These are phyloP conservation scores for Cavia porcellus DNA, from an alignment of 2,113 vertebrate genomes.

Conservation along the genomic window DNA sequence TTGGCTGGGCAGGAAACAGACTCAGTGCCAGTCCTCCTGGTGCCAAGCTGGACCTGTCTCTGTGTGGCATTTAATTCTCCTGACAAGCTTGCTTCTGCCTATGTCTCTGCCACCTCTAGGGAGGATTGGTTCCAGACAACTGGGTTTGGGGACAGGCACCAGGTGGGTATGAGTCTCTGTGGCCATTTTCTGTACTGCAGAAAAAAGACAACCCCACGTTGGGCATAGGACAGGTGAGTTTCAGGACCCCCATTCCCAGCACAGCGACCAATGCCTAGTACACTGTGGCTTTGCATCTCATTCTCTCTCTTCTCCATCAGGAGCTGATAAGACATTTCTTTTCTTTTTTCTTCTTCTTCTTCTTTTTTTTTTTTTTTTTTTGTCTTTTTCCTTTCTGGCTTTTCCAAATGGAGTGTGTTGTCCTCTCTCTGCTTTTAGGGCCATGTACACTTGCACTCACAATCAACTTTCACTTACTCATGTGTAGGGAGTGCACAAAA, in stretches of 20 bases:
- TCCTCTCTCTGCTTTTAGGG: neutral
- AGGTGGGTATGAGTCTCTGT: neutral
- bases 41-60: neutral
- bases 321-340: neutral
- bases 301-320: neutral
- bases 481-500: neutral
- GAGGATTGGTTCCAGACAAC: neutral
- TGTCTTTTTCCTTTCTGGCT: neutral
- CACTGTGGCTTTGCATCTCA: neutral
- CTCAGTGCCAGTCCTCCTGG: neutral
- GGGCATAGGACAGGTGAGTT: neutral
- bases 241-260: neutral
- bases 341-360: too few species aligned
- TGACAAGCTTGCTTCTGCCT: neutral
- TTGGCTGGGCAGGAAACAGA: neutral
- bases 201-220: neutral
- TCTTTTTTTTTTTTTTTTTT: too few species aligned
- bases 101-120: neutral
- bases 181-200: neutral
- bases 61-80: neutral
- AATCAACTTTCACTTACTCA: neutral
- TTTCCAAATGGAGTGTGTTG: neutral
- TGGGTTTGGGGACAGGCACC: neutral
- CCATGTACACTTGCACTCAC: neutral
- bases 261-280: rapidly evolving